Base-by-base conservation (phyloP, 2,113 vertebrate genomes). In the Perca fluviatilis region DNA sequence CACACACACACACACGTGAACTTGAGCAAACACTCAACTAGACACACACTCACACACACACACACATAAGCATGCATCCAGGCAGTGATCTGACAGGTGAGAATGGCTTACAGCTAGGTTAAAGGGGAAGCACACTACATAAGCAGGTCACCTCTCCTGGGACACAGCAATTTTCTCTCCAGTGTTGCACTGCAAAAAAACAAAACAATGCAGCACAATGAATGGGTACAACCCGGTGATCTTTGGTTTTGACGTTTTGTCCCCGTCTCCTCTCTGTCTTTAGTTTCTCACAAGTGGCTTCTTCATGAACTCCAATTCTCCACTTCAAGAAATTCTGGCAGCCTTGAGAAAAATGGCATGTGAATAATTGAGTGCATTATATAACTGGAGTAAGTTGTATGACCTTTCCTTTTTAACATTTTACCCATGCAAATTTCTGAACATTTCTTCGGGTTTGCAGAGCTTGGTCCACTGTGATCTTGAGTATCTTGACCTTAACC, bases 101-200 rank as follows among this genome's bases (percentile, higher is more conserved):
- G 90, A 91, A 88, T 90, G 78, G 86, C 84, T 88, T 68, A 74
- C 76, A 91, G 93, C 91, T 70, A 90, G 90, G 92, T 91, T 93
- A 86, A 92, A 91, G 88, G 87, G 90, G 88, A 73, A 81, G 70
- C 82, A 70, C 79, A 71, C 80, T 89, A 90, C 87, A 91, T 87
- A 94, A 94, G 87, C 91, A 91, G 93, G 90, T 93, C 87, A 89
- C 82, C 79, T 90, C 94, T 92, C 93, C 60, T 33, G 91, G 88
- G 93, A 92, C 77, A 49, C 18, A 62, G 65, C 46, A 50, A 66
- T 89, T 77, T 83, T 82, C 10, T 4, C 40, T 43, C 40, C 40
- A 43, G 69, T 75, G 79, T 63, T 83, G 40, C 68, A 77, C 72
- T 58, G 49, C 23, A 64, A 4, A n/a, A 47, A 23, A 40, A 40